A percentile compares a stretch with the other conserved stretches of the same genome.
These are phyloP conservation scores for Rhamnusium bicolor DNA, from an alignment of 2,888 invertebrate species.

Conservation along the genomic window DNA sequence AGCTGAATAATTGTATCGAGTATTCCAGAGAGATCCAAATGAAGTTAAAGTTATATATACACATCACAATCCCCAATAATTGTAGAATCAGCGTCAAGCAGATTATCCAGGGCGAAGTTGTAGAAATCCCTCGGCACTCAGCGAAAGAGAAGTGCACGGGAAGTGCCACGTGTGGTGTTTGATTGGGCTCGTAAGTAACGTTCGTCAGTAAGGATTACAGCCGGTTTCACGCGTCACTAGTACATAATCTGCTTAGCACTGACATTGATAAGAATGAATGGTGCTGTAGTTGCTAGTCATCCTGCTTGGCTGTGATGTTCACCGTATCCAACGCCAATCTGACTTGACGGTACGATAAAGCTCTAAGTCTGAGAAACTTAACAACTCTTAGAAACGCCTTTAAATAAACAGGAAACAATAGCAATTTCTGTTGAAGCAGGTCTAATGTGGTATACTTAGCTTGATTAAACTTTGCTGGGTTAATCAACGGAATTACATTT, in stretches of 20 bases:
- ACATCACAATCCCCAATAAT: conserved; percentile 62
- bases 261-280: conserved; percentile 77
- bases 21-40: conserved; percentile 34
- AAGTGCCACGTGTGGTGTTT: conserved; percentile 69
- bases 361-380: conserved; percentile 24
- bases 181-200: conserved; percentile 70
- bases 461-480: conserved; percentile 23
- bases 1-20: conserved; percentile 41
- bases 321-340: conserved; percentile 29
- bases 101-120: conserved; percentile 31
- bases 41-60: conserved; percentile 49
- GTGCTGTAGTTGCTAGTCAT: conserved; percentile 67
- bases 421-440: not conserved
- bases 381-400: conserved; percentile 16
- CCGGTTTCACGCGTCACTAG: conserved; percentile 73
- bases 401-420: conserved; percentile 21
- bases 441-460: not conserved
- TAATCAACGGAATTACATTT: not conserved
- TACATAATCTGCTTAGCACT: conserved; percentile 75
- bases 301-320: conserved; percentile 44
- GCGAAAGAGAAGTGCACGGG: conserved; percentile 56
- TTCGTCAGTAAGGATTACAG: conserved; percentile 71
- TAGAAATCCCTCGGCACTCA: conserved; percentile 58
- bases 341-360: conserved; percentile 23
- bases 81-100: conserved; percentile 66